Base-by-base conservation (phyloP, 2,797 vertebrate genomes). In the Leptoclinus maculatus region DNA sequence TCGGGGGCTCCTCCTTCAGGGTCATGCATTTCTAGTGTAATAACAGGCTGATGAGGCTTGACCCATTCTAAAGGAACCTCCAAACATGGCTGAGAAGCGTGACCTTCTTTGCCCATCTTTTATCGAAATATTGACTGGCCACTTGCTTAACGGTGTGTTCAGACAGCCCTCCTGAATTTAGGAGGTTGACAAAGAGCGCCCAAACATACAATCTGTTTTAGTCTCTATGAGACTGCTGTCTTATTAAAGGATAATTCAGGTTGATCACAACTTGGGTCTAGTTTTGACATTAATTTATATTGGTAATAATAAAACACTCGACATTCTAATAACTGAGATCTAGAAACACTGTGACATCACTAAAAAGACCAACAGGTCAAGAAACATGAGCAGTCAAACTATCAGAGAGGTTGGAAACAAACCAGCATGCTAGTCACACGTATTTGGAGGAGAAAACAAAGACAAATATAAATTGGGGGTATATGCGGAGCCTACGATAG, bases 161-260 rank as follows among this genome's bases (percentile, higher is more conserved):
- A 63, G 25, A 16, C 19, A 64, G 7, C 41, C 67, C 45, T 64
- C 21, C 7, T 36, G 13, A 70, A 27, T 32, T 74, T 49, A 76
- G 23, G 4, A 64, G 65, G 49, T 43, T 64, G 39, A 75, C 9
- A 2, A 74, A 53, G 43, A 43, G 36, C 23, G 47, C 62, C 56
- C 12, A 45, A 64, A 38, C 21, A 64, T 49, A 54, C 51, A 29
- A 36, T 76, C 51, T 53, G 17, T 71, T 77, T 80, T 78, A 77
- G 87, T 92, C 89, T 91, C 88, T 85, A 75, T 89, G 88, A 91
- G 88, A 91, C 84, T 84, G 38, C 38, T 74, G 64, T 80, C 47
- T 84, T 84, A 62, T 57, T 68, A 17, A 70, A 51, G 2, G 3
- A 38, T 65, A 10, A 34, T 49, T 66, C 29, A 2, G 4, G 23